Evolutionary conservation across 2,888 invertebrate genomes (phyloP).

Genomic region (Pandemis cinnamomeana): DNA sequence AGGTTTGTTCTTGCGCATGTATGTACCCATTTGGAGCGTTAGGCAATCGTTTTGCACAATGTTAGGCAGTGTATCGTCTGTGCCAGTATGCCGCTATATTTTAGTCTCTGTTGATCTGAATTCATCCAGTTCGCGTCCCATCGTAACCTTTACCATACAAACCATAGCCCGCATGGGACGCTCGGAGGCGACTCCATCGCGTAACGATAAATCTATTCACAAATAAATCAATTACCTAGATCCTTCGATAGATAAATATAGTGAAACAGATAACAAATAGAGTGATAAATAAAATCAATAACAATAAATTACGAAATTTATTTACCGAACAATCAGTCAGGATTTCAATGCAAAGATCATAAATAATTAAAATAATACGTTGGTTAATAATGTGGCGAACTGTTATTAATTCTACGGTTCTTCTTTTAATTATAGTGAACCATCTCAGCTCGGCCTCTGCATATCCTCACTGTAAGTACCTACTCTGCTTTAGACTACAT

Average conservation of each 20-base stretch:
- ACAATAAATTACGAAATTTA: slow-evolving; percentile 17
- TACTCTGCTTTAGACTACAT: not conserved
- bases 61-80: slow-evolving; percentile 33
- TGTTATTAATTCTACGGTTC: slow-evolving; percentile 41
- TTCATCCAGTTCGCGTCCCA: slow-evolving; percentile 34
- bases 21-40: slow-evolving; percentile 25
- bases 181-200: slow-evolving; percentile 19
- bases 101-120: slow-evolving; percentile 37
- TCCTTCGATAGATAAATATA: slow-evolving; percentile 23
- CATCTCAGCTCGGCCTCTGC: slow-evolving; percentile 50
- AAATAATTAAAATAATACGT: not conserved
- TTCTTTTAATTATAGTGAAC: slow-evolving; percentile 45
- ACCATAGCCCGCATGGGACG: slow-evolving; percentile 25
- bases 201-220: slow-evolving; percentile 12
- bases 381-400: slow-evolving; percentile 28
- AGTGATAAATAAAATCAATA: slow-evolving; percentile 32
- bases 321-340: slow-evolving; percentile 3
- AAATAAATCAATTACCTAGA: slow-evolving; percentile 37
- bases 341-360: not conserved
- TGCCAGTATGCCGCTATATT: slow-evolving; percentile 34
- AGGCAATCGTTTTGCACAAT: slow-evolving; percentile 40
- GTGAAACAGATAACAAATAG: slow-evolving; percentile 23
- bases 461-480: slow-evolving; percentile 62
- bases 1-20: slow-evolving; percentile 9
- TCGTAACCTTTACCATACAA: slow-evolving; percentile 34